Evolutionary conservation across 2,113 vertebrate species (phyloP).

Genomic region (Dolichallabes microphthalmus): DNA sequence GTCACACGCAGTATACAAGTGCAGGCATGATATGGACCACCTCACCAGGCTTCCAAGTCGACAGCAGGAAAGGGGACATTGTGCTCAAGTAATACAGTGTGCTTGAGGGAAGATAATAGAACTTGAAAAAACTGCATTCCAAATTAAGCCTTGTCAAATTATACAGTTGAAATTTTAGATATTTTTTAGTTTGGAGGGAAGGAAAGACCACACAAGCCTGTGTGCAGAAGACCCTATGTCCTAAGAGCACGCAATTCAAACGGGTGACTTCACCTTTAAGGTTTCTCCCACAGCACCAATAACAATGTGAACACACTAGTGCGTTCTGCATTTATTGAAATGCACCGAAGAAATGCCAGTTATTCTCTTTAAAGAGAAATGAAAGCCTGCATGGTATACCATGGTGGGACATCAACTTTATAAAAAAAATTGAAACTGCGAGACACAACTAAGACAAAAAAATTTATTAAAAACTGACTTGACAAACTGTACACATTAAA

Average conservation of each 20-base stretch:
- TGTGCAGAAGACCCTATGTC: too few relatives aligned
- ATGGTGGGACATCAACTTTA: not conserved
- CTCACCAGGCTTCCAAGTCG: not conserved
- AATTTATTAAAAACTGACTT: slow-evolving; percentile 9
- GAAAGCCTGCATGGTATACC: too few relatives aligned
- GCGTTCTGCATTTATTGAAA: not conserved
- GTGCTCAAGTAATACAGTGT: not conserved
- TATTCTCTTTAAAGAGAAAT: too few relatives aligned
- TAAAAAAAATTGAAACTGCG: not conserved
- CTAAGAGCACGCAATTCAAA: too few relatives aligned
- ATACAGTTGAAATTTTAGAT: not conserved
- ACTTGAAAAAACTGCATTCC: too few relatives aligned
- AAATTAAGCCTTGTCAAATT: not conserved
- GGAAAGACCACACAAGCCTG: too few relatives aligned
- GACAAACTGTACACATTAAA: slow-evolving; percentile 2
- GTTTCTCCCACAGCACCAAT: not conserved
- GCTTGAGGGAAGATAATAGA: not conserved
- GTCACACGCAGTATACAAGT: not conserved
- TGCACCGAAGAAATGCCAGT: not conserved
- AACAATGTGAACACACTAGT: not conserved
- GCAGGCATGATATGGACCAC: not conserved
- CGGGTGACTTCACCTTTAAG: not conserved
- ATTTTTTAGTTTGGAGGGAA: not conserved
- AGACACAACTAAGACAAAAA: not conserved
- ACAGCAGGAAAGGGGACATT: not conserved